Percentiles rank a stretch among this genome's conserved stretches.
Evolutionary conservation across 2,113 vertebrate genomes (phyloP).

Genomic region (Grus americana): DNA sequence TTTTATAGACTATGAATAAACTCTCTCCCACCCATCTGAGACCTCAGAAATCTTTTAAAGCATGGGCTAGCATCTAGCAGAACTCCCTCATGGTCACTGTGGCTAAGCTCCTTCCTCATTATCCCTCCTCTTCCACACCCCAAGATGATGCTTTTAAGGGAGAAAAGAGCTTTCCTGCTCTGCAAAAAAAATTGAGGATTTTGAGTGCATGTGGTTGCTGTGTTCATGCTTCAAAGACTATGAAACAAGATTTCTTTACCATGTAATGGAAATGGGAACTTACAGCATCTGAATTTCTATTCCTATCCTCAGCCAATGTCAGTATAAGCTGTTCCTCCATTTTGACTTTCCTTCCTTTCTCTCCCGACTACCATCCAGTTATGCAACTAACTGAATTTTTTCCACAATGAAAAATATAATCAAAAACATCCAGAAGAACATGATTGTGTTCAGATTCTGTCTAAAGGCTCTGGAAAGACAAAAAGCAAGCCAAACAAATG

Average conservation of each 20-base stretch:
- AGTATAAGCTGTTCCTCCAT: not conserved
- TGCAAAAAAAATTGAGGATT: not conserved
- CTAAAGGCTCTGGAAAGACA: not conserved
- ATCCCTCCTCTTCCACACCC: not conserved
- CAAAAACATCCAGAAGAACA: not conserved
- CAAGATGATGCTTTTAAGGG: not conserved
- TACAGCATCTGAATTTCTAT: not conserved
- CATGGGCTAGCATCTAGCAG: not conserved
- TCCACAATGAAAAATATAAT: not conserved
- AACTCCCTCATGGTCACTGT: not conserved
- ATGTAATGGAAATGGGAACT: not conserved
- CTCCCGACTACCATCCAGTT: not conserved
- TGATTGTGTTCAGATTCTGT: not conserved
- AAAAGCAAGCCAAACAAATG: not conserved
- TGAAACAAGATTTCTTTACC: not conserved
- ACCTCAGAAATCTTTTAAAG: not conserved
- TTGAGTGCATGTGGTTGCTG: not conserved
- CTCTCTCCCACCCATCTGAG: not conserved
- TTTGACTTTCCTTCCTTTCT: not conserved
- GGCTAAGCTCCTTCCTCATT: not conserved
- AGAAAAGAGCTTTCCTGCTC: not conserved
- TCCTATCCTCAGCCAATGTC: not conserved
- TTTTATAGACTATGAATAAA: not conserved
- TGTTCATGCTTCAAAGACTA: not conserved
- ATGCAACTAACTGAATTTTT: not conserved